A percentile compares a stretch with the other conserved stretches of the same genome.
phyloP scores from a whole-genome alignment of 1,140 invertebrate species.

The Drosophila ambigua region DNA sequence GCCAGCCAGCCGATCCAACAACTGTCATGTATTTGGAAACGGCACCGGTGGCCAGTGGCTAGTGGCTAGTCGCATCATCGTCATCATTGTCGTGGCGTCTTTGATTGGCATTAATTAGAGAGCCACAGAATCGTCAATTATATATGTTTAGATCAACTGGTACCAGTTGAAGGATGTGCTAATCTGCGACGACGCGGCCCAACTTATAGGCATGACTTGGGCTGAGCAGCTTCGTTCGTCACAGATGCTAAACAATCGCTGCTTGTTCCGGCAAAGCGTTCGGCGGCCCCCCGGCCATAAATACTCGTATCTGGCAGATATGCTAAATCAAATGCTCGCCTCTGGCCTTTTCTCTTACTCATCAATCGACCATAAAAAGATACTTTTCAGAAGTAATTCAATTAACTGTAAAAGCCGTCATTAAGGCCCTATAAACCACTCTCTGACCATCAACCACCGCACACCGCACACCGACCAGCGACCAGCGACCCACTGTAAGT shows the following conservation, averaged over 20 bases:
- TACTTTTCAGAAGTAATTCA: slow-evolving; percentile 61
- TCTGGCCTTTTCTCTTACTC: slow-evolving; percentile 42
- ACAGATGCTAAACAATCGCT: slow-evolving; percentile 57
- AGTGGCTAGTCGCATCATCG: slow-evolving; percentile 6
- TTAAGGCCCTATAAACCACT: slow-evolving; percentile 63
- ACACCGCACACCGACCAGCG: neutral
- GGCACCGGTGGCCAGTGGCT: neutral
- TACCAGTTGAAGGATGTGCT: slow-evolving; percentile 78
- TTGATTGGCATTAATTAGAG: slow-evolving; percentile 73
- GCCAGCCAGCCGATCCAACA: slow-evolving; percentile 55
- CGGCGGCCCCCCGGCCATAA: slow-evolving; percentile 7
- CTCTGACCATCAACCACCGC: neutral
- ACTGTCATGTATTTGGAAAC: slow-evolving; percentile 49
- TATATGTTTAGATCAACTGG: slow-evolving; percentile 61
- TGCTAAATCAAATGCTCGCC: slow-evolving; percentile 23
- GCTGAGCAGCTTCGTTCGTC: slow-evolving; percentile 10
- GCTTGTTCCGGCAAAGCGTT: slow-evolving; percentile 41
- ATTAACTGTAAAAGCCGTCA: slow-evolving; percentile 79
- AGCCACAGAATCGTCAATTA: slow-evolving; percentile 59
- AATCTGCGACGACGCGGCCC: slow-evolving; percentile 52
- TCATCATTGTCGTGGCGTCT: slow-evolving; percentile 27
- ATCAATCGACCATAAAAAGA: slow-evolving; percentile 44
- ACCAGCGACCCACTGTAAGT: slow-evolving; percentile 25
- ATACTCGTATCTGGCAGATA: slow-evolving; percentile 11
- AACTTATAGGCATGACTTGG: slow-evolving; percentile 1